Evolutionary conservation across 2,113 vertebrate genomes (phyloP).

Genomic region (Chloropsis hardwickii): DNA sequence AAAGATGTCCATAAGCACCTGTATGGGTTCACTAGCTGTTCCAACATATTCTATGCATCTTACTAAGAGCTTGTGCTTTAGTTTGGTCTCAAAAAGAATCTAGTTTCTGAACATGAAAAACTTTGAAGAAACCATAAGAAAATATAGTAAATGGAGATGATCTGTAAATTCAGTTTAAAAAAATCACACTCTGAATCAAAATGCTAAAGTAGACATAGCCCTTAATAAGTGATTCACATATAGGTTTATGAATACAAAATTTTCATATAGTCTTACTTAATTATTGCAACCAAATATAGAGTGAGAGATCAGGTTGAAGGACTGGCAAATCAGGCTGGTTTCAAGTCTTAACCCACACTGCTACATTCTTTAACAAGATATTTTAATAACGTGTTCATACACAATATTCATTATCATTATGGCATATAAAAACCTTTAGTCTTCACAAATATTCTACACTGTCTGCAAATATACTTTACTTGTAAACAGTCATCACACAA

Average conservation of each 20-base stretch:
- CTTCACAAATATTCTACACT: neutral
- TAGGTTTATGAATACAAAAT: neutral
- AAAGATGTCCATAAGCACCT: neutral
- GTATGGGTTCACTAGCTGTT: neutral
- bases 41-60: fast-evolving
- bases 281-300: neutral
- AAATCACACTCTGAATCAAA: neutral
- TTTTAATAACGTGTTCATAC: neutral
- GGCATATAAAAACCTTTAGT: neutral
- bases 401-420: neutral
- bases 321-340: neutral
- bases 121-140: neutral
- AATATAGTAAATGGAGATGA: neutral
- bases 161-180: neutral
- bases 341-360: neutral
- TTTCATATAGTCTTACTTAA: neutral
- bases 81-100: neutral
- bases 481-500: neutral
- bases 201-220: neutral
- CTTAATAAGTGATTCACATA: neutral
- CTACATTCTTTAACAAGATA: neutral
- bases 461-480: neutral
- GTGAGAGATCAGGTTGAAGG: neutral
- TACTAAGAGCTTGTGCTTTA: neutral
- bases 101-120: neutral